A percentile compares a stretch with the other conserved stretches of the same genome.
Conservation (phyloP, 2,113 vertebrate genomes). For the Athene cunicularia region DNA sequence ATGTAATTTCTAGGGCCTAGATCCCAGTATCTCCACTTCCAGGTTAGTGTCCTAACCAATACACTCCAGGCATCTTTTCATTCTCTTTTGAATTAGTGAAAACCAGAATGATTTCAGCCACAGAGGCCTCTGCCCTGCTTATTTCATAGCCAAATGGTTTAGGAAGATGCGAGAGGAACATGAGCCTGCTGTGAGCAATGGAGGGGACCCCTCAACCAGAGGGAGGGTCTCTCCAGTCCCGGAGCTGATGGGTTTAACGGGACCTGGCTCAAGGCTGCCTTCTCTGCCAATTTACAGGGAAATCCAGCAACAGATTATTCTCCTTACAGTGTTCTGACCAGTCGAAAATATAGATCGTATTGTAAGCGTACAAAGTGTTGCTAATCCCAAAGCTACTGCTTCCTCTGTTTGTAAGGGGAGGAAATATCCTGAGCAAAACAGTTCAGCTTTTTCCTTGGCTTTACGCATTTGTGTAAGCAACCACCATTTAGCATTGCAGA, state of each 20-base stretch:
- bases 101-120: background rate
- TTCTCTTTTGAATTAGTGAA: background rate
- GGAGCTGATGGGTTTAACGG: background rate
- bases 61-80: background rate
- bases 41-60: background rate
- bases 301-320: background rate
- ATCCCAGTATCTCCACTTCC: background rate
- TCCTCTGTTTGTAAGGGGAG: background rate
- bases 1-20: background rate
- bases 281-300: background rate
- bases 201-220: background rate
- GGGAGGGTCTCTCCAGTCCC: background rate
- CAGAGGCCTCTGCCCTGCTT: background rate
- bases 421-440: background rate
- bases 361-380: background rate
- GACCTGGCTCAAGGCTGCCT: background rate
- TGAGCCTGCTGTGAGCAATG: accelerated
- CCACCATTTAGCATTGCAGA: background rate
- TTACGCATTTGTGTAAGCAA: background rate
- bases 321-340: background rate
- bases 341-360: background rate
- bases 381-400: background rate
- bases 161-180: background rate
- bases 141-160: background rate
- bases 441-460: background rate